A percentile compares a stretch with the other conserved stretches of the same genome.
Evolutionary conservation across 2,797 vertebrate genomes (phyloP).

Genomic region (Paedocypris micromegethes): DNA sequence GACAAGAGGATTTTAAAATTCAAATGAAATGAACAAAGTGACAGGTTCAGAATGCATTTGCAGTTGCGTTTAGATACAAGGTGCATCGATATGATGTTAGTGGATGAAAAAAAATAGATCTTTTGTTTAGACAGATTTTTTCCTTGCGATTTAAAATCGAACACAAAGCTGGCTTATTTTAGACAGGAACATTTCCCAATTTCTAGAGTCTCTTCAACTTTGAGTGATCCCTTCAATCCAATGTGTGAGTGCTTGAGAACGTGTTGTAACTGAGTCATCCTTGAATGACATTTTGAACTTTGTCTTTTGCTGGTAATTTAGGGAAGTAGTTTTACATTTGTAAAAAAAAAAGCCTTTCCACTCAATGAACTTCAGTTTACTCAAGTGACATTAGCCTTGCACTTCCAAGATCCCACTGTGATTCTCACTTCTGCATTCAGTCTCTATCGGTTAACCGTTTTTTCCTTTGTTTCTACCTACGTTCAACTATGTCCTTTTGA

Average conservation of each 20-base stretch:
- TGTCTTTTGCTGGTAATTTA: not conserved
- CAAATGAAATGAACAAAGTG: slow-evolving; percentile 10
- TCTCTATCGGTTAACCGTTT: no score
- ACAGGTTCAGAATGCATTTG: not conserved
- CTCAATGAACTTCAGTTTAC: not conserved
- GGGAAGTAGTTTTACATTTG: not conserved
- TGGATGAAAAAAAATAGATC: not conserved
- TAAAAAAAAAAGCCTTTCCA: not conserved
- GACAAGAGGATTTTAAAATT: slow-evolving; percentile 22
- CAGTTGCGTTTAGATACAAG: slow-evolving; percentile 12
- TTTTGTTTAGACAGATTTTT: no score
- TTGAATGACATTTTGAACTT: not conserved
- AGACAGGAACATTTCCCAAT: no score
- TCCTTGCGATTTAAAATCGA: no score
- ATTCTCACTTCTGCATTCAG: not conserved
- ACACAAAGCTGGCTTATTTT: no score
- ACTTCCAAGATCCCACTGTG: not conserved
- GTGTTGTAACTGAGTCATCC: not conserved
- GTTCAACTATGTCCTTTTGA: no score
- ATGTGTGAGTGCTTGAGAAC: not conserved
- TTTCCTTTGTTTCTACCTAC: no score
- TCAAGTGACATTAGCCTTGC: not conserved
- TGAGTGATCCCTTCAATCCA: no score
- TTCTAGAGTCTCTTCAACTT: no score
- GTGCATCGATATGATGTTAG: not conserved